Evolutionary conservation across 2,797 vertebrate genomes (phyloP).

Genomic region (Neopelma chrysocephalum): DNA sequence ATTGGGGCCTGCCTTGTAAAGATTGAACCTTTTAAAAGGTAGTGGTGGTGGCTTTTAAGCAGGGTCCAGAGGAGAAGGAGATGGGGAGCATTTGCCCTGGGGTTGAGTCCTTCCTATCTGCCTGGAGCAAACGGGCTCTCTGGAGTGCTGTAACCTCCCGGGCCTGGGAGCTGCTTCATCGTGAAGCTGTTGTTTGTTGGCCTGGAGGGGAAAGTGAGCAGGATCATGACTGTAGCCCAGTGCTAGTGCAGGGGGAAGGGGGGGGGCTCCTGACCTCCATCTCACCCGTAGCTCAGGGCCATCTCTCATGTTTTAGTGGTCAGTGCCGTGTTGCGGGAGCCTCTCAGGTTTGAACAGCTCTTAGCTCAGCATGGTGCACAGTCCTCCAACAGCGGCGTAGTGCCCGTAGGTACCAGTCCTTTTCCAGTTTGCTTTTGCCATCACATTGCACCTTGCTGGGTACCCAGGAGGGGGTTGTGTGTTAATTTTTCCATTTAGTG

Average conservation of each 20-base stretch:
- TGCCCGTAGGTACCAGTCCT: background rate
- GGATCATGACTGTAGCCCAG: background rate
- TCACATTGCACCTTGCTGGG: background rate
- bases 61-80: background rate
- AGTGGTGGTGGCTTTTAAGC: background rate
- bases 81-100: rapidly evolving
- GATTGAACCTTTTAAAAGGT: background rate
- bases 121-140: rapidly evolving
- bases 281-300: background rate
- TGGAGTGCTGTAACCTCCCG: rapidly evolving
- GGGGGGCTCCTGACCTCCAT: rapidly evolving
- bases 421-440: background rate
- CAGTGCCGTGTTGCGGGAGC: rapidly evolving
- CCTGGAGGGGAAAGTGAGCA: background rate
- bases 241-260: background rate
- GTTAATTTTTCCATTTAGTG: background rate
- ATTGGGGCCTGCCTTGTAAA: rapidly evolving
- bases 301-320: rapidly evolving
- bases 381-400: rapidly evolving
- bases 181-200: rapidly evolving
- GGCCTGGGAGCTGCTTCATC: background rate
- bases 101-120: background rate
- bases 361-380: background rate
- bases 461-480: background rate
- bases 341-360: background rate